Percentiles rank a stretch among this genome's conserved stretches.
phyloP scores from a whole-genome alignment of 2,888 invertebrate species.

The Palloptera scutellata region DNA sequence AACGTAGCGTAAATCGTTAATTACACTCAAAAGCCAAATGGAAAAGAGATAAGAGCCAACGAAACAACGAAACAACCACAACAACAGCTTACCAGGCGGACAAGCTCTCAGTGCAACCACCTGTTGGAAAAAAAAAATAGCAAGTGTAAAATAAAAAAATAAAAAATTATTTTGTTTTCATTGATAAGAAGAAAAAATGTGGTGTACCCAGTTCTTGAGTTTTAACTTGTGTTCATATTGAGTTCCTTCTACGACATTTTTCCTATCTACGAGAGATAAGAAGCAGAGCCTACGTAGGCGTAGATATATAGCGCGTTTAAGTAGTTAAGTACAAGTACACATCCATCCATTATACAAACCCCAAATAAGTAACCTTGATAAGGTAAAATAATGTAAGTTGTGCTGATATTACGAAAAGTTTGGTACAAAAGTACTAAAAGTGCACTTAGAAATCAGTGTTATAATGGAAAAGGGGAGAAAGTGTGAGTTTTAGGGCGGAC shows the following conservation, averaged over 20 bases:
- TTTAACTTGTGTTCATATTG: no score
- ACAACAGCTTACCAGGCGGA: slow-evolving; percentile 46
- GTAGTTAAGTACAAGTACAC: not conserved
- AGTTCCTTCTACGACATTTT: no score
- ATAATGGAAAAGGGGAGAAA: not conserved
- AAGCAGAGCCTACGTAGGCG: not conserved
- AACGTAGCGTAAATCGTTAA: no score
- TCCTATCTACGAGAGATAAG: no score
- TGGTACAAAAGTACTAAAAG: slow-evolving; percentile 29
- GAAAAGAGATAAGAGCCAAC: not conserved
- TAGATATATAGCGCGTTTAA: not conserved
- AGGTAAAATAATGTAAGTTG: not conserved
- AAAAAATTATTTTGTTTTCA: not conserved
- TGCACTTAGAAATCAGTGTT: slow-evolving; percentile 23
- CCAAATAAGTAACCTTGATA: not conserved
- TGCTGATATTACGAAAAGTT: not conserved
- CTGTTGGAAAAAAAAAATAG: slow-evolving; percentile 42
- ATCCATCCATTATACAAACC: not conserved
- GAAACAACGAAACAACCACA: slow-evolving; percentile 11
- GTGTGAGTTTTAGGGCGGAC: not conserved
- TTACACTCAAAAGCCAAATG: no score
- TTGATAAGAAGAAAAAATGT: slow-evolving; percentile 3
- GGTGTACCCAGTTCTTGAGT: no score
- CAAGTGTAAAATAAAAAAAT: not conserved
- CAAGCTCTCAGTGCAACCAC: slow-evolving; percentile 52